Conservation (phyloP, 1,140 invertebrate species). For the Musca vetustissima region DNA sequence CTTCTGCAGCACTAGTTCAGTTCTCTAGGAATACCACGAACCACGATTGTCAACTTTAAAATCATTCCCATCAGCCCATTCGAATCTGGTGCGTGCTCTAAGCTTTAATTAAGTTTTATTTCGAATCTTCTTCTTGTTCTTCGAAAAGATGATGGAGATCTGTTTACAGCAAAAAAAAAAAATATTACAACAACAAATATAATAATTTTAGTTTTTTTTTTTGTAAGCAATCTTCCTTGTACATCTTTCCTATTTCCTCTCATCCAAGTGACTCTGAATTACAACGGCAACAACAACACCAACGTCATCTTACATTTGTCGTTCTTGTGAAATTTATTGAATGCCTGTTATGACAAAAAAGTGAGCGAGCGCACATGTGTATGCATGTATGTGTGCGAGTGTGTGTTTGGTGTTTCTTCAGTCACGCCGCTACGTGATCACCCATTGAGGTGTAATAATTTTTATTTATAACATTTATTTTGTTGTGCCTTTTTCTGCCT, state of each 20-base stretch:
- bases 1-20: too few species aligned
- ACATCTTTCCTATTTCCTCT: background rate
- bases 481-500: too few species aligned
- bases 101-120: constrained; percentile 22
- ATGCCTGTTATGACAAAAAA: background rate
- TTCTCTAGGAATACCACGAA: too few species aligned
- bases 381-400: background rate
- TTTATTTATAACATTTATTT: constrained; percentile 25
- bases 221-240: background rate
- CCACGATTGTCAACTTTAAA: too few species aligned
- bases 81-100: constrained; percentile 15
- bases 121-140: background rate
- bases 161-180: background rate
- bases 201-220: background rate
- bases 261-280: background rate
- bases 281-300: background rate
- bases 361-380: background rate
- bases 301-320: too few species aligned
- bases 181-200: background rate
- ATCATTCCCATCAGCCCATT: background rate
- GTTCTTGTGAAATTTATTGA: background rate
- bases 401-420: constrained; percentile 15
- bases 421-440: constrained; percentile 31
- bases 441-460: constrained; percentile 33
- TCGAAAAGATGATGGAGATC: background rate